phyloP scores from a whole-genome alignment of 2,113 vertebrate genomes.

The Xiphophorus maculatus region DNA sequence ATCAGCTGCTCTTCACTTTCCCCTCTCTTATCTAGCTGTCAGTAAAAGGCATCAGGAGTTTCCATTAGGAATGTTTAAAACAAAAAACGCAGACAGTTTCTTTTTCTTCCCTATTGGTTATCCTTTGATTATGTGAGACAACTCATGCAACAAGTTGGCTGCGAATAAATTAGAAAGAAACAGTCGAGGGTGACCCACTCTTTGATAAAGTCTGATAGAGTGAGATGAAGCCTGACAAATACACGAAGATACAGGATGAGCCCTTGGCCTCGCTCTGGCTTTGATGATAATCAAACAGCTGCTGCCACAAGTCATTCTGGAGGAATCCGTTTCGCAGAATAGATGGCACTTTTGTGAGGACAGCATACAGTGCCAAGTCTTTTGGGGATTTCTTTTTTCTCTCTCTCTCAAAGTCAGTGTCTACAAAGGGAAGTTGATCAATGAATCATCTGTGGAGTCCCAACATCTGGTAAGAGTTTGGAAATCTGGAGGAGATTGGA shows the following conservation, averaged over 20 bases:
- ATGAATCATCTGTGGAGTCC: slow-evolving; percentile 85
- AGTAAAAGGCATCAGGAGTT: slow-evolving; percentile 1
- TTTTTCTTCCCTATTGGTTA: neutral
- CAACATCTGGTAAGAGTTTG: slow-evolving; percentile 90
- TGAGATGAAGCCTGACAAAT: slow-evolving; percentile 53
- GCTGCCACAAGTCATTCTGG: slow-evolving; percentile 70
- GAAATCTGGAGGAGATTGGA: slow-evolving; percentile 80
- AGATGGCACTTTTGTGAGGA: slow-evolving; percentile 73
- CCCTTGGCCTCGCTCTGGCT: slow-evolving; percentile 49
- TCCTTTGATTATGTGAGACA: neutral
- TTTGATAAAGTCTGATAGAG: slow-evolving; percentile 26
- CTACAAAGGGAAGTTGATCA: slow-evolving; percentile 82
- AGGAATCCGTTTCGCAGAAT: slow-evolving; percentile 74
- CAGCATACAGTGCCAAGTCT: slow-evolving; percentile 58
- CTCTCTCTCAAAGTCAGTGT: slow-evolving; percentile 75
- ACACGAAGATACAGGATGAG: slow-evolving; percentile 59
- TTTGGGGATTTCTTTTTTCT: slow-evolving; percentile 1
- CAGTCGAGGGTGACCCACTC: slow-evolving; percentile 6
- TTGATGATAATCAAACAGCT: slow-evolving; percentile 73
- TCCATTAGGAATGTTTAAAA: slow-evolving; percentile 11
- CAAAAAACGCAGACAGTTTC: slow-evolving; percentile 5
- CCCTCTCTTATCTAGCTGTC: slow-evolving; percentile 14
- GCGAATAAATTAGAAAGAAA: slow-evolving; percentile 40
- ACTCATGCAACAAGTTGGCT: slow-evolving; percentile 10
- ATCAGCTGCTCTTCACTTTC: slow-evolving; percentile 40